Evolutionary conservation across 2,888 invertebrate genomes (phyloP), one percentile per base, ranked within the genome.

Genomic region (Temnothorax rugatulus): DNA sequence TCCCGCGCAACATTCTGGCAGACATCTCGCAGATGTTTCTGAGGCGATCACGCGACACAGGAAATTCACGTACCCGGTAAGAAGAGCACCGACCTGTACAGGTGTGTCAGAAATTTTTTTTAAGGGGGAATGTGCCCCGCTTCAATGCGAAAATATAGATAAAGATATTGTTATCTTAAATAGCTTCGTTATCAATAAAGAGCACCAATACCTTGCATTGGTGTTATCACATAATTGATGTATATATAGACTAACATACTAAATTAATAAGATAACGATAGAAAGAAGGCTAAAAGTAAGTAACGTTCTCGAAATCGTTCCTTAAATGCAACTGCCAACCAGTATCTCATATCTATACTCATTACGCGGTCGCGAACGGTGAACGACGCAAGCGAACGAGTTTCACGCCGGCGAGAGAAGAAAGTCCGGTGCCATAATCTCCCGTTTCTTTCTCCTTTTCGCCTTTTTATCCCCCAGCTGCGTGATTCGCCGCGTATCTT

Each of bases 11-110:
- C 79, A 59, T 81, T 73, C 74, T 50, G 79, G 59, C 74, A 73
- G 47, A 61, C 47, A 81, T 81, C 59, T 81, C 47, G 73, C 73
- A 81, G 79, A 81, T 81, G 79, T 73, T 79, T 73, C 79, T 59
- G 59, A 59, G 13, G 38, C 73, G 73, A 73, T 73, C 79, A 47
- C 74, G 74, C 74, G 74, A 81, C 79, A 79, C 59, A 81, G 47
- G 59, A 71, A 73, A 81, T 71, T 79, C 79, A 81, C 47, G 44
- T 59, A 47, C 18, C n/a, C 25, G 59, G 59, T 52, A 47, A 73
- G 74, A 59, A 73, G 74, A 59, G 47, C 59, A 38, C 18, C 47
- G 38, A 79, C 76, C 64, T 63, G 52, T 64, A 64, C 47, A 73
- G 79, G 38, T 71, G 59, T 47, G 73, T 25, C 9, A 81, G 47